Conservation (phyloP, 2,113 vertebrate genomes). For the Trochalopteron elliotii region DNA sequence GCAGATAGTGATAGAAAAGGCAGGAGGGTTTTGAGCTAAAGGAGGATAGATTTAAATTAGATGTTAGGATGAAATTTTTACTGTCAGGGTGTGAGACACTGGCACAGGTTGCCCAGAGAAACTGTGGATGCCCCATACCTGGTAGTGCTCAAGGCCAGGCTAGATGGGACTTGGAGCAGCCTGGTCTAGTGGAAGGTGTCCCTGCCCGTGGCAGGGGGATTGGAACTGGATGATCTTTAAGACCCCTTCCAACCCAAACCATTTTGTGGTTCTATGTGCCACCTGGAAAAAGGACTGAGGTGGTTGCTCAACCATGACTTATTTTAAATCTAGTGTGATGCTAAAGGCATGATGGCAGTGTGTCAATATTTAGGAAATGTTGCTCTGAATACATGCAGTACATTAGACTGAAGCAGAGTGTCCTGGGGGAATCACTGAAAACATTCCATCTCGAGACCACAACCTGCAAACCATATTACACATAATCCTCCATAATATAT, state of each 20-base stretch:
- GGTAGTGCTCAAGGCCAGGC: too few relatives aligned
- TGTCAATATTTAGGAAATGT: background rate
- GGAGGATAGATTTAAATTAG: background rate
- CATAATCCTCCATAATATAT: background rate
- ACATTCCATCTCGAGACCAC: background rate
- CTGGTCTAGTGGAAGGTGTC: background rate
- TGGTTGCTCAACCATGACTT: background rate
- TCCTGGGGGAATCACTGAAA: background rate
- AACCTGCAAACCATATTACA: background rate
- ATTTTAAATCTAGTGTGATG: background rate
- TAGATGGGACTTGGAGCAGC: background rate
- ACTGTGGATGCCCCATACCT: background rate
- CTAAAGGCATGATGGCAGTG: background rate
- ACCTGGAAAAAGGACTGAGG: background rate
- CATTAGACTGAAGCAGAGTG: background rate
- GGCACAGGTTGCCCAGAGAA: background rate
- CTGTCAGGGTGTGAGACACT: background rate
- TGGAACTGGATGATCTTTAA: background rate
- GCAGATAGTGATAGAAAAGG: background rate
- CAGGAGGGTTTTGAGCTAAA: background rate
- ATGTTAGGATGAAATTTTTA: background rate
- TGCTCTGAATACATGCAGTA: background rate
- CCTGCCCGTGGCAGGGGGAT: background rate
- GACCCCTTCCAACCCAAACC: background rate
- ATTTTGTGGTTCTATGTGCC: background rate